Base-by-base conservation (phyloP, 2,888 invertebrate species). In the Chalcis sispes region DNA sequence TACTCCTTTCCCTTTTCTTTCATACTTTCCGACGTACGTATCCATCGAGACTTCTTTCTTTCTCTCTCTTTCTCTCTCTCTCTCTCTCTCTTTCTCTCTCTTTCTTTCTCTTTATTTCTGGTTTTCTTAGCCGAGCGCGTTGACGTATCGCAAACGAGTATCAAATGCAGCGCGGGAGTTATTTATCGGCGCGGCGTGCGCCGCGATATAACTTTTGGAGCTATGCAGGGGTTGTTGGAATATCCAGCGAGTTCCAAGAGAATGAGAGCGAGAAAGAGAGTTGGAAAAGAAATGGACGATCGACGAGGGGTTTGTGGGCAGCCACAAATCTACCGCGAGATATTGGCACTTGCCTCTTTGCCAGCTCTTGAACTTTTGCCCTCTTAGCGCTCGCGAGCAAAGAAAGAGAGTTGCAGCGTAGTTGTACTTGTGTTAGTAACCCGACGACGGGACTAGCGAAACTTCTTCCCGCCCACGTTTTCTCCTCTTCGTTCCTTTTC, bases 281-380 rank as follows among this genome's bases (percentile, higher is more conserved):
- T n/a, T n/a, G n/a, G n/a, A 64, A 42, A 58, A 69, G 29, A 48
- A 59, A 48, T 15, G 29, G 29, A 18, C n/a, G 29, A 46, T 29
- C 70, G n/a, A n/a, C n/a, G n/a, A n/a, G n/a, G n/a, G n/a, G n/a
- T n/a, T n/a, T 76, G 71, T 77, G 71, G 81, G 79, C 80, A 75
- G 77, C 80, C 80, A 81, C 84, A 84, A 85, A 84, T 85, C 82
- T 79, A 81, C 20, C 32, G 80, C 50, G 80, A 81, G 81, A 83
- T 83, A 85, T 85, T 84, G 84, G 82, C 83, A 81, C 79, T 79
- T 73, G 77, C 77, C 27, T 66, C 79, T 66, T 27, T 59, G 62
- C 2, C 36, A 36, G 20, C 46, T 59, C 8, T 46, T 15, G 18
- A 32, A 36, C 36, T 46, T 67, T 10, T 48, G 2, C 5, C 29